Evolutionary conservation across 2,797 vertebrate species (phyloP), one percentile per base, ranked within the genome.

Genomic region (Astyanax mexicanus): DNA sequence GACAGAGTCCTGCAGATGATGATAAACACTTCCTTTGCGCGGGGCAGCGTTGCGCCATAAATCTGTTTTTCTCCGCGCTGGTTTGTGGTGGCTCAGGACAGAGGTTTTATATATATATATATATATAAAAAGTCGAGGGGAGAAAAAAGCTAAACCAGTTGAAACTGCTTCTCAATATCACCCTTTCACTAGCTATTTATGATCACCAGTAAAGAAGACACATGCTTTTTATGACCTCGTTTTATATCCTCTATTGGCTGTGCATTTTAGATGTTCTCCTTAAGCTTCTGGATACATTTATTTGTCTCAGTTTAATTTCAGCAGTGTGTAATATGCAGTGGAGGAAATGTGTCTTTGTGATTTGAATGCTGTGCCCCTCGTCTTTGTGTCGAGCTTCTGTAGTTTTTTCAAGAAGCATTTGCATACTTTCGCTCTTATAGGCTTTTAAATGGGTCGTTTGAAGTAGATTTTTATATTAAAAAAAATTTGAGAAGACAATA

Each of bases 131-230:
- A 73, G 72, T 58, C 57, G 57, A 65, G 44, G 35, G 55, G 67
- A 68, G 60, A 74, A 75, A 65, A 82, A 57, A n/a, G n/a, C 12
- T 21, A 82, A 68, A 66, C 49, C 55, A 65, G 62, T 57, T 32
- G 67, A 76, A 80, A 75, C 80, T 79, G 79, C 74, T 78, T 80
- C 68, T 78, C 73, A 8, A 6, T 73, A 57, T 66, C 49, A 80
- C 52, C 68, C 65, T 60, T 44, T 81, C 73, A 69, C 66, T 5
- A 29, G 78, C 73, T 74, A 71, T 89, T 91, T 87, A 89, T 87
- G 69, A 69, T 60, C 76, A 44, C 73, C 85, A 61, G 84, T 88
- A 90, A 89, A 88, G 86, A 87, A 86, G 79, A 80, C 70, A 44
- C 61, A 38, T 9, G 0, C 78, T 76, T 81, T 87, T 84, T 76